These are phyloP conservation scores for Amniataba percoides DNA, from an alignment of 2,797 vertebrate genomes.

Conservation along the genomic window DNA sequence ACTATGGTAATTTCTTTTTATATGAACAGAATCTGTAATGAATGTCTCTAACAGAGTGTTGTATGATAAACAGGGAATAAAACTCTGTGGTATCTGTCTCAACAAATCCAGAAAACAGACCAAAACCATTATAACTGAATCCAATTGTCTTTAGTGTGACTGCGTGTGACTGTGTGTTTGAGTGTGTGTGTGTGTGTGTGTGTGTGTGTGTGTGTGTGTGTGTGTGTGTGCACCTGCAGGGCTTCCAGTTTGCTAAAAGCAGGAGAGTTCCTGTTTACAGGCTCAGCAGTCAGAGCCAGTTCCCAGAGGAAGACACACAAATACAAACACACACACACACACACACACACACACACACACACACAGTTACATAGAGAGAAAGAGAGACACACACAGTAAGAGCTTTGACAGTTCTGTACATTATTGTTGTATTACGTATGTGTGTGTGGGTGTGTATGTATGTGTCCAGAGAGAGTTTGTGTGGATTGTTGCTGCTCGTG, in stretches of 20 bases:
- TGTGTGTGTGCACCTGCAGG: slow-evolving; percentile 58
- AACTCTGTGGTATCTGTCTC: slow-evolving; percentile 24
- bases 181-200: slow-evolving; percentile 15
- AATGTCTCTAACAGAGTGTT: slow-evolving; percentile 23
- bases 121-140: slow-evolving; percentile 37
- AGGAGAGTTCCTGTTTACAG: slow-evolving; percentile 76
- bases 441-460: neutral
- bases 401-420: slow-evolving; percentile 25
- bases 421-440: slow-evolving; percentile 34
- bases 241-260: slow-evolving; percentile 59
- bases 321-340: neutral
- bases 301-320: slow-evolving; percentile 60
- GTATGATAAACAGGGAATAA: slow-evolving; percentile 48
- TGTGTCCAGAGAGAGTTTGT: slow-evolving; percentile 27
- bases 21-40: slow-evolving; percentile 34
- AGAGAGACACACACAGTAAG: slow-evolving; percentile 28
- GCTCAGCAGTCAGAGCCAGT: slow-evolving; percentile 54
- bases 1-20: slow-evolving; percentile 17
- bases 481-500: slow-evolving; percentile 23
- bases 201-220: slow-evolving; percentile 18
- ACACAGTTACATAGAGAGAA: neutral
- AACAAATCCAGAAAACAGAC: slow-evolving; percentile 41
- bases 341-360: slow-evolving; percentile 2
- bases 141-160: slow-evolving; percentile 33
- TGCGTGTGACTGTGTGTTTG: slow-evolving; percentile 4